Base-by-base conservation (phyloP, 2,113 vertebrate genomes). In the Apeltes quadracus region DNA sequence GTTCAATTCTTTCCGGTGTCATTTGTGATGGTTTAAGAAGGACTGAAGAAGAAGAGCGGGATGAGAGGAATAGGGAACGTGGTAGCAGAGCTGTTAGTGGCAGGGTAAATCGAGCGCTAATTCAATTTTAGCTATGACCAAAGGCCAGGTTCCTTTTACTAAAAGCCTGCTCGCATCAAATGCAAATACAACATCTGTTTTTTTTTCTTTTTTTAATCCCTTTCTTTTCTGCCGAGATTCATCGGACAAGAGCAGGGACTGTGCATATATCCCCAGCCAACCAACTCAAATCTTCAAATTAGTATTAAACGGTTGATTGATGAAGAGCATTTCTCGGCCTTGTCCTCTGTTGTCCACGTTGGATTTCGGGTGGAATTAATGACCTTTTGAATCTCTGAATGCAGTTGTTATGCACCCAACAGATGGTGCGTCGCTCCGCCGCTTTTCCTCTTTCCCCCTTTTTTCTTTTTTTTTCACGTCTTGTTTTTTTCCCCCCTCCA, bases 371-470 rank as follows among this genome's bases (percentile, higher is more conserved):
- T 65, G 43, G 76, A 72, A 66, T 78, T 59, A 72, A 70, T 51
- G 15, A 67, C 64, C 79, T 75, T 80, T 82, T 76, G 77, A 84
- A 78, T 84, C 61, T 62, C 71, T 69, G 83, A 81, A 76, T 69
- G 29, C 75, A 56, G 84, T 80, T 75, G 82, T 69, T 84, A 73
- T 88, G 78, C 74, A 76, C 78, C 82, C 76, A 76, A 72, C 89
- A 92, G 88, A 91, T 92, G 89, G 88, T 90, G 83, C 66, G 39
- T 69, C 73, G 76, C 68, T 83, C 50, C 22, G 1, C 79, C 54
- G 56, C 61, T 59, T 84, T 80, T 77, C 56, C 75, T 79, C 80
- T 74, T 67, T 68, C 71, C 54, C 32, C 53, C 27, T 7, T 3
- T 3, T 8, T 20, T 2, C 48, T 61, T 61, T 64, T 74, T 57